Evolutionary conservation across 37 sponge, comb jelly and placozoan species (phyloP).

Genomic region (Trichoplax adhaerens): DNA sequence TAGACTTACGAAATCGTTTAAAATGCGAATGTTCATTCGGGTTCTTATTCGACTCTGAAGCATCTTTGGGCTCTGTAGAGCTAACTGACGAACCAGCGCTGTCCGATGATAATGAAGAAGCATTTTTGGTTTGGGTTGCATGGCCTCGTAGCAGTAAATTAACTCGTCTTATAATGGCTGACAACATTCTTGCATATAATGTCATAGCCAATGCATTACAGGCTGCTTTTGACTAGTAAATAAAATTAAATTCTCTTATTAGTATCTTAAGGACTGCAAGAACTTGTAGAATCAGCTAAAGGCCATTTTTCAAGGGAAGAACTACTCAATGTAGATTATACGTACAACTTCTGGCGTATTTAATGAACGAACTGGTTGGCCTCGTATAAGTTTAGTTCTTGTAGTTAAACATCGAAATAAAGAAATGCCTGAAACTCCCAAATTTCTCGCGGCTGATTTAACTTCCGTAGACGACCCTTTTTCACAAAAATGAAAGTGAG

Average conservation of each 20-base stretch:
- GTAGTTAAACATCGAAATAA: slow-evolving; percentile 49
- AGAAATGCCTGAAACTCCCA: slow-evolving; percentile 25
- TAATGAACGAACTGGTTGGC: slow-evolving; percentile 26
- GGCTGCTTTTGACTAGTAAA: slow-evolving; percentile 50
- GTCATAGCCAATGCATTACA: slow-evolving; percentile 72
- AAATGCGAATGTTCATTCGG: too few relatives aligned
- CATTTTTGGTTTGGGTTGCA: too few relatives aligned
- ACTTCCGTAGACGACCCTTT: slow-evolving; percentile 15
- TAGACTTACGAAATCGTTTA: too few relatives aligned
- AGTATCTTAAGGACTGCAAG: too few relatives aligned
- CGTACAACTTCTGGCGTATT: slow-evolving; percentile 70
- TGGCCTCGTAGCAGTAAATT: slow-evolving; percentile 44
- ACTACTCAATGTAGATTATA: background rate
- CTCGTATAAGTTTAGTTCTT: slow-evolving; percentile 34
- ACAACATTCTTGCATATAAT: slow-evolving; percentile 57
- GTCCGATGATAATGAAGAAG: too few relatives aligned
- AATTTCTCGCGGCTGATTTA: slow-evolving; percentile 20
- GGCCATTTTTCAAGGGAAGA: too few relatives aligned
- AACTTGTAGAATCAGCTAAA: too few relatives aligned
- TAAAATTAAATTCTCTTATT: background rate
- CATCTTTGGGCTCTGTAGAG: too few relatives aligned
- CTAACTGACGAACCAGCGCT: too few relatives aligned
- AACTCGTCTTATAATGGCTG: slow-evolving; percentile 59
- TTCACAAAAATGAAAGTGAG: too few relatives aligned
- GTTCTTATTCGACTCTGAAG: too few relatives aligned